Conservation (phyloP, 2,888 invertebrate species). For the Biston stratarius region DNA sequence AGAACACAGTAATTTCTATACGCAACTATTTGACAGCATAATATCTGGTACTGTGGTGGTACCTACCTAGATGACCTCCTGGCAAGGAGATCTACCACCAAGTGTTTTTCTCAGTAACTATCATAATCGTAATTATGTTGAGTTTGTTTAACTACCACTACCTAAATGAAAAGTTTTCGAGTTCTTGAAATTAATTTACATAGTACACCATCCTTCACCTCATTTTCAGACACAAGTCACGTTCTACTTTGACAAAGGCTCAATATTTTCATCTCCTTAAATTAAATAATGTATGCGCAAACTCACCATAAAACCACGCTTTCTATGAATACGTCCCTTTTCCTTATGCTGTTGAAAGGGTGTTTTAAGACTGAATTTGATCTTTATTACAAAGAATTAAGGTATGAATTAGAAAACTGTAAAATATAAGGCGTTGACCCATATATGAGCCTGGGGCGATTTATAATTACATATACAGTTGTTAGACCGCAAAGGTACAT, state of each 20-base stretch:
- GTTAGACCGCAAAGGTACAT: constrained; percentile 50
- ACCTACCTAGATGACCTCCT: too few relatives aligned
- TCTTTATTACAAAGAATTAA: constrained; percentile 7
- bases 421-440: constrained; percentile 3
- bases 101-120: too few relatives aligned
- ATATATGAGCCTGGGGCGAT: constrained; percentile 20
- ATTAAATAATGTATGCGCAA: constrained; percentile 25
- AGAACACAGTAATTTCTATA: too few relatives aligned
- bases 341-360: constrained; percentile 6
- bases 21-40: too few relatives aligned
- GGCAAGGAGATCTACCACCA: too few relatives aligned
- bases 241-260: constrained; percentile 16
- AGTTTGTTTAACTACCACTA: too few relatives aligned
- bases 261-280: constrained; percentile 19
- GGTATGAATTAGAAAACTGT: constrained; percentile 10
- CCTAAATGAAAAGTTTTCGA: too few relatives aligned
- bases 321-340: constrained; percentile 13
- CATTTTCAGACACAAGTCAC: background rate
- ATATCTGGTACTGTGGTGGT: too few relatives aligned
- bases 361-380: background rate
- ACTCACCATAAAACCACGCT: constrained; percentile 27
- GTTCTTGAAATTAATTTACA: background rate
- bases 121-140: too few relatives aligned
- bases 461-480: constrained; percentile 48
- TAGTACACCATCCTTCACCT: background rate